phyloP scores from a whole-genome alignment of 2,113 vertebrate genomes.

The Tympanuchus pallidicinctus region DNA sequence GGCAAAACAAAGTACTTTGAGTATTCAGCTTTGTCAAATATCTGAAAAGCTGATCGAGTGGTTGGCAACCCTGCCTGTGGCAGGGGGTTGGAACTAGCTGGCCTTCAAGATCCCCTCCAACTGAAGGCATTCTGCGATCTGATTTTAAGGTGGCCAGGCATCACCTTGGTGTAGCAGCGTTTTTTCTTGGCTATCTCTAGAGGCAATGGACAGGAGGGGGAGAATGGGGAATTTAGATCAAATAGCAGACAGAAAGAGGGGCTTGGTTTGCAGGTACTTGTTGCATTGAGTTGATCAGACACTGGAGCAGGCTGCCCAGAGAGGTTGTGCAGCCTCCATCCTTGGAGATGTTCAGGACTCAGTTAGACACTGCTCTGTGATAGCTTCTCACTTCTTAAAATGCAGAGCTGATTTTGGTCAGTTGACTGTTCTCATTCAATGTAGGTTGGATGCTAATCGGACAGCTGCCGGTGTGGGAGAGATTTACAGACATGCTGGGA shows the following conservation, averaged over 20 bases:
- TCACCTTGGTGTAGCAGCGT: fast-evolving
- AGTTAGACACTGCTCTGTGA: neutral
- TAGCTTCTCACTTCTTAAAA: neutral
- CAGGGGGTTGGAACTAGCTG: no score
- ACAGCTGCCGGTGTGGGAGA: conserved; percentile 87
- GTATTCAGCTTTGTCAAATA: neutral
- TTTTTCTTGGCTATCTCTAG: neutral
- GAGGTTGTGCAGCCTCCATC: neutral
- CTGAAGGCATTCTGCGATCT: no score
- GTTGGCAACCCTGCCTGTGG: no score
- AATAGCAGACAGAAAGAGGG: neutral
- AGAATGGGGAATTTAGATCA: neutral
- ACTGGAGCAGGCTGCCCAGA: neutral
- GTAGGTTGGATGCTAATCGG: conserved; percentile 86
- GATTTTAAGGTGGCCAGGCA: neutral
- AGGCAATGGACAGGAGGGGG: neutral
- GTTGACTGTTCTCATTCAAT: neutral
- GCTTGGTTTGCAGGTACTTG: neutral
- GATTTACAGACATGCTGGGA: conserved; percentile 90
- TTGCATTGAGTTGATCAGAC: neutral
- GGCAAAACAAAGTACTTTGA: neutral
- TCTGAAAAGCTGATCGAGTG: neutral
- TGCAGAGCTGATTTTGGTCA: neutral
- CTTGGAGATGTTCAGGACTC: neutral
- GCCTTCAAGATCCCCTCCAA: no score